Base-by-base conservation (phyloP, 2,797 vertebrate genomes). In the Morus bassanus region DNA sequence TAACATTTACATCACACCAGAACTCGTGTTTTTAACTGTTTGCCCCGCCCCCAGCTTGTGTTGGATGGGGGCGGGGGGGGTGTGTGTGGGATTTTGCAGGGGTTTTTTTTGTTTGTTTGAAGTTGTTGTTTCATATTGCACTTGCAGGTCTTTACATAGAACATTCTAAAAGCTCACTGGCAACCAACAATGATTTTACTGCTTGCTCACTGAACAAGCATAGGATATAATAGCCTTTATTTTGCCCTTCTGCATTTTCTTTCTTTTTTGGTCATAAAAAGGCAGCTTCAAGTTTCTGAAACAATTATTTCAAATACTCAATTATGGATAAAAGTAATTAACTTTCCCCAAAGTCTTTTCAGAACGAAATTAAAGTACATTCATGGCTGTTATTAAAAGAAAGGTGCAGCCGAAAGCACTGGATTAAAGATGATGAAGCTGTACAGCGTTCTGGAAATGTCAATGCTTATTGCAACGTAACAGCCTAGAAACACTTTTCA, bases 281-380 rank as follows among this genome's bases (percentile, higher is more conserved):
- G 33, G 35, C 37, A 88, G 35, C 6, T 84, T 73, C 54, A 17
- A 69, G 43, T 69, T 91, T 88, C 63, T 81, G 63, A 88, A 95
- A 86, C 39, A 76, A 41, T 56, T 65, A 30, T 51, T 72, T 88
- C 69, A 84, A 93, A 88, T 48, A 67, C 43, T 63, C 43, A 68
- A 35, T 68, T 77, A 90, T 31, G 65, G 82, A 73, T 67, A 91
- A 76, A 21, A 59, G 45, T 60, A 91, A 95, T 94, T 93, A 93
- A 65, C 65, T 82, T 84, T 41, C 59, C 59, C 46, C 9, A 56
- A 91, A 88, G 73, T 86, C 79, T 86, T 95, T 76, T 73, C 76
- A 81, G 63, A 87, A 63, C 27, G 63, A 92, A 93, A 91, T 73
- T 90, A 63, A 84, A 91, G 84, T 31, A 85, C 39, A 45, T 68